Evolutionary conservation across 2,888 invertebrate species (phyloP), one percentile per base, ranked within the genome.

Genomic region (Agrotis segetum): DNA sequence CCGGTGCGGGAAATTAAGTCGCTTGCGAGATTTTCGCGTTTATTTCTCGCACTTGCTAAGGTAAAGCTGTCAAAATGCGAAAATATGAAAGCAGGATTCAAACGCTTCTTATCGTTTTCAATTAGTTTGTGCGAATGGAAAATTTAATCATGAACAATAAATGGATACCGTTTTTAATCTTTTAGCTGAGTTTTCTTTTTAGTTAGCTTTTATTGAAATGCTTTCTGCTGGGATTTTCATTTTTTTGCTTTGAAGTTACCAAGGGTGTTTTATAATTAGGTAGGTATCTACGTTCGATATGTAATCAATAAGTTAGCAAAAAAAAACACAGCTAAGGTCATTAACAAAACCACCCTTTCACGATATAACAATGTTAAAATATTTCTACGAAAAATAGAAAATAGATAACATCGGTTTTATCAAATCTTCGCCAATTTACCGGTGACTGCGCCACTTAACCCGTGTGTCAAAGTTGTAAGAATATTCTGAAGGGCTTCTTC

Each of bases 1-100:
- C 83, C 80, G 71, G 84, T 77, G 81, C 88, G 92, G 95, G 95
- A 96, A 95, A 96, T 95, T 92, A 95, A 93, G 91, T 89, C 93
- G 87, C 90, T 93, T 88, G 86, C 78, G 67, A 71, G 87, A 87
- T 85, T 83, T 84, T 83, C 83, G 68, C 81, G 62, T 87, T 77
- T 76, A 64, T 73, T 55, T 60, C 70, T 63, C 60, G 73, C 59
- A 83, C 81, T 76, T 68, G 47, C 68, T 73, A 11, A 63, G 60
- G 24, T 73, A 68, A 79, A 71, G 67, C 64, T 61, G 62, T 61
- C 11, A 47, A 24, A 66, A 14, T 61, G 49, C 34, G 70, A 75
- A 80, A 80, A 71, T 77, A 72, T 74, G 49, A 63, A 81, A 62
- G 70, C 59, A 24, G 50, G 40, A 47, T 76, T 59, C 19, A 55